Evolutionary conservation across 2,888 invertebrate genomes (phyloP), one percentile per base, ranked within the genome.

Genomic region (Nesidiocoris tenuis): DNA sequence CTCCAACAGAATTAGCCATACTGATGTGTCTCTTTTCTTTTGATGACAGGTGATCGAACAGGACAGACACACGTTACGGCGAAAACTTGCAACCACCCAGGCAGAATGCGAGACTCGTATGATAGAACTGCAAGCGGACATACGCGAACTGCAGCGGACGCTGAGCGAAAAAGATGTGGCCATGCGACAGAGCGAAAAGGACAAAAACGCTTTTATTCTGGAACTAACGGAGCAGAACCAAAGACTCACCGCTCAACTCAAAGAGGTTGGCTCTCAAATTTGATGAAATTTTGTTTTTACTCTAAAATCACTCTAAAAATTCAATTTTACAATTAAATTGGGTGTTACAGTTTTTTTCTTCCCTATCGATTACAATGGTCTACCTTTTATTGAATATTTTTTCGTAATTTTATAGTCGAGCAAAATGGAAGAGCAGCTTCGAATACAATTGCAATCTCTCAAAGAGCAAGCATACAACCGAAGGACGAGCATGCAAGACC

Each of bases 21-120:
- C n/a, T n/a, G n/a, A n/a, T n/a, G n/a, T n/a, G n/a, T n/a, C n/a
- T n/a, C n/a, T n/a, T n/a, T n/a, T n/a, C n/a, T n/a, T n/a, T n/a
- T n/a, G n/a, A n/a, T n/a, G n/a, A n/a, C 88, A 97, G 96, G 90
- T 90, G 82, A 87, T 96, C 84, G 95, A 96, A 85, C 96, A 97
- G 85, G 96, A 97, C 85, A 91, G 95, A 81, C 94, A 97, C 84
- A 87, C 92, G 70, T 87, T 97, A 70, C 88, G 94, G 77, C 88
- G 96, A 78, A 92, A 93, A 81, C 86, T 97, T 82, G 92, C 94
- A 81, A 91, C 93, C 59, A 89, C 92, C 59, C 91, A 94, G 83
- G 91, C 93, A 25, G 96, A 97, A 84, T 93, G 93, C 83, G 96
- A 97, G 81, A 90, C 93, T 68, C 88, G 92, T 79, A 88, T 95